Percentiles rank a stretch among this genome's conserved stretches.
These are phyloP conservation scores for Aspidoscelis tigris DNA, from an alignment of 2,113 vertebrate genomes.

Conservation along the genomic window DNA sequence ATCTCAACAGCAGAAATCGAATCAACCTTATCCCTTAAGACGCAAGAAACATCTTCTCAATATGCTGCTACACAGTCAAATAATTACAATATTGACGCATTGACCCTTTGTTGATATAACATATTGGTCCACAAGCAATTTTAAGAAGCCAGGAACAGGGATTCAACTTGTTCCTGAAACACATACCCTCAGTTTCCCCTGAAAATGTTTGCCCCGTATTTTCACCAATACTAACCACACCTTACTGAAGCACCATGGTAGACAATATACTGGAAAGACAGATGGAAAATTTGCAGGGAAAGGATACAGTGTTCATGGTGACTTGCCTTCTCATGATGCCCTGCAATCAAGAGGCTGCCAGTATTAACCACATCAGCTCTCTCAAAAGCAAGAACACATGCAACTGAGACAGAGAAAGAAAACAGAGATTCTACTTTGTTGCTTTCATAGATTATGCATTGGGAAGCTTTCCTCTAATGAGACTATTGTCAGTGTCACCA, in stretches of 20 bases:
- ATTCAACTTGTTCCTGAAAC: neutral
- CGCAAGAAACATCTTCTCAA: neutral
- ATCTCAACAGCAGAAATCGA: neutral
- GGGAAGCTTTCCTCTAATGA: conserved; percentile 9
- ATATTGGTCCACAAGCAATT: neutral
- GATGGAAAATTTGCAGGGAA: neutral
- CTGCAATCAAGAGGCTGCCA: neutral
- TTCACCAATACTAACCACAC: neutral
- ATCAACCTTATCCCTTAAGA: neutral
- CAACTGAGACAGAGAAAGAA: neutral
- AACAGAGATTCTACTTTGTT: neutral
- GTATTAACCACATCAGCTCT: neutral
- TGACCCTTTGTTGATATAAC: neutral
- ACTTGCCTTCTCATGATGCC: neutral
- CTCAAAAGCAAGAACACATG: neutral
- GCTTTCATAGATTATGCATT: neutral
- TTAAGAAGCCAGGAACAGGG: neutral
- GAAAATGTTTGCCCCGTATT: neutral
- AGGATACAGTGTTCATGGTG: neutral
- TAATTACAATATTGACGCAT: neutral
- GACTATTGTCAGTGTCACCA: conserved; percentile 13
- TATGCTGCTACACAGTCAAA: neutral
- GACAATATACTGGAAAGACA: neutral
- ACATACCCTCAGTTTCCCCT: neutral
- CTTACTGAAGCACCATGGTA: neutral